These are phyloP conservation scores for Bufotes viridis DNA, from an alignment of 2,797 vertebrate genomes.

Conservation along the genomic window DNA sequence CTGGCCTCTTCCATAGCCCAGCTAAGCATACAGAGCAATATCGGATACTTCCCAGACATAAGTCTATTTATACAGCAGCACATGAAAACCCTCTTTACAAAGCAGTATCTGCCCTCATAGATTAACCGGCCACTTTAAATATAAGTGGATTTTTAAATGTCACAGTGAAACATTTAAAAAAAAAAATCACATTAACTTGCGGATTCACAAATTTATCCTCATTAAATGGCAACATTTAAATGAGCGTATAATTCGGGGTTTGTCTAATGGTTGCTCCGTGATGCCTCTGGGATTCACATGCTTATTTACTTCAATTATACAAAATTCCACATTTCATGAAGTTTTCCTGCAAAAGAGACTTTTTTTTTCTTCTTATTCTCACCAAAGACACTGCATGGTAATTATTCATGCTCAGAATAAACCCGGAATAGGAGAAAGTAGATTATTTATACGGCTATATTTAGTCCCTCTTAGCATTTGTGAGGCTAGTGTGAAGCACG, in stretches of 20 bases:
- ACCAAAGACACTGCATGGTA: slow-evolving; percentile 33
- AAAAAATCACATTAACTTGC: not conserved
- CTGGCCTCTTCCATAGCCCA: slow-evolving; percentile 4
- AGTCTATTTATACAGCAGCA: slow-evolving; percentile 34
- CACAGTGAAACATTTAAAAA: slow-evolving; percentile 18
- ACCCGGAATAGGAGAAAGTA: slow-evolving; percentile 24
- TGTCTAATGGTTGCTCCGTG: slow-evolving; percentile 22
- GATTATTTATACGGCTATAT: slow-evolving; percentile 55
- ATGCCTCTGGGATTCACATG: slow-evolving; percentile 25
- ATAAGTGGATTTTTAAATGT: slow-evolving; percentile 40
- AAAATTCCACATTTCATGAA: slow-evolving; percentile 37
- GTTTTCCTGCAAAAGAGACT: slow-evolving; percentile 2
- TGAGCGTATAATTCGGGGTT: slow-evolving; percentile 10
- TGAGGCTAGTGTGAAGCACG: slow-evolving; percentile 23
- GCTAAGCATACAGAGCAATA: slow-evolving; percentile 24
- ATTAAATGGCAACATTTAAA: slow-evolving; percentile 41
- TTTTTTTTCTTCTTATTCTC: slow-evolving; percentile 17
- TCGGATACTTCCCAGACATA: slow-evolving; percentile 22
- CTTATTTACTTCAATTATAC: slow-evolving; percentile 47
- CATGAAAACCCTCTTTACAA: slow-evolving; percentile 5
- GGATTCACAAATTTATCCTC: slow-evolving; percentile 24
- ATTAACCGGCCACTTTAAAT: slow-evolving; percentile 27
- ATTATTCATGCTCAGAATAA: slow-evolving; percentile 50
- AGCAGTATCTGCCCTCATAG: not conserved
- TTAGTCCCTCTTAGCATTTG: slow-evolving; percentile 49